These are phyloP conservation scores for Gymnorhina tibicen DNA, from an alignment of 2,113 vertebrate species.

Conservation along the genomic window DNA sequence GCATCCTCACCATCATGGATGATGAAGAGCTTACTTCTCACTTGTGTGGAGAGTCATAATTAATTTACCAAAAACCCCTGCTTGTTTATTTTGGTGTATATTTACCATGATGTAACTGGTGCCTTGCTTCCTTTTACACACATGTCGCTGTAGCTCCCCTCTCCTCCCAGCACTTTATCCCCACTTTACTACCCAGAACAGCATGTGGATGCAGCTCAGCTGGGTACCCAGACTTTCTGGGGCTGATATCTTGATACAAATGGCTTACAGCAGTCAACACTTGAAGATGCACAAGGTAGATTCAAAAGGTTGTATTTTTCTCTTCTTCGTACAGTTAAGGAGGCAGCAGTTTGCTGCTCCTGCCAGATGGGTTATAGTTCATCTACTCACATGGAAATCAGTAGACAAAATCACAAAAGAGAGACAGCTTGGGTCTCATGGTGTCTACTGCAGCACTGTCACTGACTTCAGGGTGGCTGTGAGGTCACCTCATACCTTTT, in stretches of 20 bases:
- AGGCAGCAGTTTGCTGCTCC: not conserved
- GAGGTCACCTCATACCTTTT: not conserved
- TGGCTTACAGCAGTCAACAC: not conserved
- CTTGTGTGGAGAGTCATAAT: not conserved
- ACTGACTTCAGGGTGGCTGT: not conserved
- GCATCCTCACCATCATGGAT: not conserved
- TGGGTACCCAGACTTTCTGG: not conserved
- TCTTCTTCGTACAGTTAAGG: not conserved
- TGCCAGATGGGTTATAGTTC: not conserved
- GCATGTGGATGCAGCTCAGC: not conserved
- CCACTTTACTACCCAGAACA: not conserved
- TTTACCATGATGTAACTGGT: not conserved
- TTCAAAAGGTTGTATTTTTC: not conserved
- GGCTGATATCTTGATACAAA: not conserved
- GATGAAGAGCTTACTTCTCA: not conserved
- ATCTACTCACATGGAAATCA: not conserved
- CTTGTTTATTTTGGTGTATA: not conserved
- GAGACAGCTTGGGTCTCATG: not conserved
- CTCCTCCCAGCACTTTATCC: not conserved
- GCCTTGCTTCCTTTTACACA: not conserved
- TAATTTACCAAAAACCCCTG: fast-evolving
- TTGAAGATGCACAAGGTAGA: not conserved
- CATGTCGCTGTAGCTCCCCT: not conserved
- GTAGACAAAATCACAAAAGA: not conserved
- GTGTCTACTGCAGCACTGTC: not conserved